Base-by-base conservation (phyloP, 2,888 invertebrate species). In the Habrosyne pyritoides region DNA sequence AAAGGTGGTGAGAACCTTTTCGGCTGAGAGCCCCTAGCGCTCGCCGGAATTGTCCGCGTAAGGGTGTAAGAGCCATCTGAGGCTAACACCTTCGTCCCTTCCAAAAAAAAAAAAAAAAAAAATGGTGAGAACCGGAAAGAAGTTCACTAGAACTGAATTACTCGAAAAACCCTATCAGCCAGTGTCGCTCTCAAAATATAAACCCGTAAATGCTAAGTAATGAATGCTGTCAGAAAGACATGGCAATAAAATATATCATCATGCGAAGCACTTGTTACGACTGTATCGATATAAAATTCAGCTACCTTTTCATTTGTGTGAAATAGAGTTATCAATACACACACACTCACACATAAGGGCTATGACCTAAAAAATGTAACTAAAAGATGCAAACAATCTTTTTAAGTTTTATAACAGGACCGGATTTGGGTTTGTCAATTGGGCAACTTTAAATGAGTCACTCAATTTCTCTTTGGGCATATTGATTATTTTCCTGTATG, bases 371-470 rank as follows among this genome's bases (percentile, higher is more conserved):
- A 87, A 91, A 84, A 79, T 81, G 80, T 84, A 81, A 83, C 87
- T 82, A 83, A 88, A 91, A 90, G 89, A 91, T 91, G 89, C 90
- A 89, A 91, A 90, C 90, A 91, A 84, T 87, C 86, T 90, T 90
- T 89, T 84, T 77, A 87, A 84, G 79, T 85, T 90, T 84, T 86
- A 85, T 84, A 81, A 61, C 87, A 87, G 91, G 67, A 73, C 10
- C 79, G 89, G 58, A 89, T 48, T 82, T 24, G 47, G 61, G 36
- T 0, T 0, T 0, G 4, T 33, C 26, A 48, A 24, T 56, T 57
- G 65, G 57, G 53, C 14, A 18, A 18, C 18, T 42, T 0, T 8
- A 5, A 14, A 5, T n/a, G n/a, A 12, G 33, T 33, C 12, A 33
- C 7, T 33, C 12, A 2, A 12, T 12, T 33, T 33, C 4, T n/a